Evolutionary conservation across 2,888 invertebrate species (phyloP), one percentile per base, ranked within the genome.

Genomic region (Chrysopilus asiliformis): DNA sequence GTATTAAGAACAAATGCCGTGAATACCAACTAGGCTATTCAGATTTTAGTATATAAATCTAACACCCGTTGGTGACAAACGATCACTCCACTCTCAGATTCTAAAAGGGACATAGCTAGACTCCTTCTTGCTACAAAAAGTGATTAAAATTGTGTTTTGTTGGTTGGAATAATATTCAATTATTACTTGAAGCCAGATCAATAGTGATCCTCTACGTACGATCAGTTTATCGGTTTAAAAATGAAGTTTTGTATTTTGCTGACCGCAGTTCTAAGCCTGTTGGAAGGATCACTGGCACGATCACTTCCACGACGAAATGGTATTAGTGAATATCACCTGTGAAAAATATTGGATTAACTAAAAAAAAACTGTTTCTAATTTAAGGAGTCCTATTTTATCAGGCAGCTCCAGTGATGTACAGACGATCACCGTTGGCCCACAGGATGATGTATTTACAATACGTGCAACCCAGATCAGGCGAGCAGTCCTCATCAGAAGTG

Each of bases 21-120:
- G 38, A 20, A 38, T 38, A 38, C 38, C 28, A 38, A 38, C 32
- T 38, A 38, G 12, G 22, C 32, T 13, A 25, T 19, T 14, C 10
- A 15, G 10, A 32, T 14, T 32, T 50, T 51, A 50, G 55, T 60
- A 60, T 60, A 60, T 58, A 60, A 60, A 57, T 60, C 60, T 60
- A 60, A 60, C 55, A 52, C 50, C 49, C 45, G 50, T 45, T 53
- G 43, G 40, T 49, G 38, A n/a, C n/a, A n/a, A n/a, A n/a, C n/a
- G n/a, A n/a, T 33, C 33, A 28, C 24, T 18, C 16, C 8, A 16
- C 22, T 19, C 16, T 13, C 26, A 34, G 28, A 26, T 10, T n/a
- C 26, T 10, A 34, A 26, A n/a, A 24, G 13, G 6, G 13, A 7
- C 27, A 14, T 16, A 33, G 34, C 27, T 26, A 26, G 18, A 12